phyloP scores from a whole-genome alignment of 2,888 invertebrate species.

The Amaurobius ferox region DNA sequence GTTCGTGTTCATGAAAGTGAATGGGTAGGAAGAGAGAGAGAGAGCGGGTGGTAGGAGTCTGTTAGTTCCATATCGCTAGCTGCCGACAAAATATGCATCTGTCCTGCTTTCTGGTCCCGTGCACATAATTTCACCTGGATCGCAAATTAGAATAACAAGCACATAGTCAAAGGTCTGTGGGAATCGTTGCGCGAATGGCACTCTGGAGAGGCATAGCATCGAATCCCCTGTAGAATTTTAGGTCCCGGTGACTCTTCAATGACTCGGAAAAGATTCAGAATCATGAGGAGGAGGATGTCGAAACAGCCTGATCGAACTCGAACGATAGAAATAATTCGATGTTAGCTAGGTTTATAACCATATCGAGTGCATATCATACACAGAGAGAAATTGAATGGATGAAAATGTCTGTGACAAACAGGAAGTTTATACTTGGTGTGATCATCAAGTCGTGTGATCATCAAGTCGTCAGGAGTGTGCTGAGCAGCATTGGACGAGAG shows the following conservation, averaged over 20 bases:
- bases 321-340: too few species aligned
- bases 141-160: not conserved
- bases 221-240: not conserved
- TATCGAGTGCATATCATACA: too few species aligned
- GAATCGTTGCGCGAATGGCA: not conserved
- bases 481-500: too few species aligned
- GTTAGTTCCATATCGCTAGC: slow-evolving; percentile 66
- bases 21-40: slow-evolving; percentile 11
- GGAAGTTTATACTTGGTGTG: too few species aligned
- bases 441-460: too few species aligned
- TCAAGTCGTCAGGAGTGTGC: too few species aligned
- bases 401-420: too few species aligned
- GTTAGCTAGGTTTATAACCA: too few species aligned
- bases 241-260: not conserved
- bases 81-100: slow-evolving; percentile 43
- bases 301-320: too few species aligned
- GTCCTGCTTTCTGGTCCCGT: slow-evolving; percentile 38
- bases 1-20: slow-evolving; percentile 63
- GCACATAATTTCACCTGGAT: slow-evolving; percentile 37
- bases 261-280: not conserved
- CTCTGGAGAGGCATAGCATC: too few species aligned
- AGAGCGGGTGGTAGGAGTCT: slow-evolving; percentile 54
- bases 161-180: not conserved
- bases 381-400: too few species aligned
- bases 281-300: too few species aligned